Percentiles rank a stretch among this genome's conserved stretches.
phyloP scores from a whole-genome alignment of 2,797 vertebrate species.

The Graptemys geographica region DNA sequence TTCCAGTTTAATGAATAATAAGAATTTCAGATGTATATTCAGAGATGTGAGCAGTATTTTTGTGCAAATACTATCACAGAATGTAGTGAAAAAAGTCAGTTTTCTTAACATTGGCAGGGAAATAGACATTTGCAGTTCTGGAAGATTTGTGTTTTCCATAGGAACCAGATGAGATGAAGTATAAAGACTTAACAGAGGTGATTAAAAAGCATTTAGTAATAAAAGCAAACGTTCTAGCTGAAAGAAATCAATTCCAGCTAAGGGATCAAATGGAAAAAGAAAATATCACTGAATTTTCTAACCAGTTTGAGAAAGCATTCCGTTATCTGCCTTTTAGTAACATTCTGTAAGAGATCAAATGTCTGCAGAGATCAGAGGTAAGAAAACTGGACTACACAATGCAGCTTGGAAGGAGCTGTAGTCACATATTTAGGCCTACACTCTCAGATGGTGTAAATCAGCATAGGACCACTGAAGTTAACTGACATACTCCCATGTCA shows the following conservation, averaged over 20 bases:
- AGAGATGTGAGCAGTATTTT: constrained; percentile 40
- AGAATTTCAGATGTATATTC: constrained; percentile 55
- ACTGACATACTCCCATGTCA: neutral
- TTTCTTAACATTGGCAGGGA: constrained; percentile 39
- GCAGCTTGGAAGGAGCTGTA: neutral
- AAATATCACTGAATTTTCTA: constrained; percentile 20
- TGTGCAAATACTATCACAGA: constrained; percentile 52
- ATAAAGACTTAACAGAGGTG: constrained; percentile 57
- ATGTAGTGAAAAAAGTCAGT: constrained; percentile 24
- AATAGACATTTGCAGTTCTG: constrained; percentile 57
- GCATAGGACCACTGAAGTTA: neutral
- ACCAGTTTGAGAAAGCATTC: constrained; percentile 14
- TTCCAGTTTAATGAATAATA: constrained; percentile 55
- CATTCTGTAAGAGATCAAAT: neutral
- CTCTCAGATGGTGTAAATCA: neutral
- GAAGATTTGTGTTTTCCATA: constrained; percentile 58
- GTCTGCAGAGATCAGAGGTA: neutral
- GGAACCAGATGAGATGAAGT: constrained; percentile 56
- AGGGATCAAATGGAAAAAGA: neutral
- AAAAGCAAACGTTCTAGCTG: constrained; percentile 57
- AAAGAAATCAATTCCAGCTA: constrained; percentile 37
- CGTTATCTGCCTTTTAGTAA: neutral
- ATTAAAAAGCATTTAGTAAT: constrained; percentile 65
- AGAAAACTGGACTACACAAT: neutral
- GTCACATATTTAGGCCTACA: neutral